Evolutionary conservation across 1,140 invertebrate genomes (phyloP).

Genomic region (Mercenaria mercenaria): DNA sequence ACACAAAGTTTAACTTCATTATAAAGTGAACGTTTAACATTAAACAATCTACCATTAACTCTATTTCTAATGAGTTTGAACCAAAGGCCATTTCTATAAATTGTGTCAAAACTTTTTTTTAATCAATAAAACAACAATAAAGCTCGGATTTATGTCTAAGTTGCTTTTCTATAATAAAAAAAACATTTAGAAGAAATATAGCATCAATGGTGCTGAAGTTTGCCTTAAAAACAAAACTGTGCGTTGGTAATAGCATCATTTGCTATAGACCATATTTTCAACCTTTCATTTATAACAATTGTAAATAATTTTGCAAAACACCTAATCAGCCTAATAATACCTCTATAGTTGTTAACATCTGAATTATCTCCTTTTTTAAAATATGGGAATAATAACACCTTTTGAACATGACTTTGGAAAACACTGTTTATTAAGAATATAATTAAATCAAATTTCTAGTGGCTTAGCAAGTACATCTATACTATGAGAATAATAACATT

Average conservation of each 20-base stretch:
- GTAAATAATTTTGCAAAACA: not conserved
- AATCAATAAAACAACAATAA: constrained; percentile 15
- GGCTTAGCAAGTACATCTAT: not conserved
- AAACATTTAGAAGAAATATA: constrained; percentile 1
- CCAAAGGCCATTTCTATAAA: not conserved
- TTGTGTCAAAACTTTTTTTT: not conserved
- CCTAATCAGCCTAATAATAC: not conserved
- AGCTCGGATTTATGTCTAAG: not conserved
- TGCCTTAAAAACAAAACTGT: constrained; percentile 1
- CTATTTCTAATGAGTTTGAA: not conserved
- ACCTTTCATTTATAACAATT: too few relatives aligned
- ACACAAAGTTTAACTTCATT: constrained; percentile 1
- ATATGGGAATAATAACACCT: too few relatives aligned
- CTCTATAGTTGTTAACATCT: not conserved
- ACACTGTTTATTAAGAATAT: too few relatives aligned
- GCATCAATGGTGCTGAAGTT: constrained; percentile 14
- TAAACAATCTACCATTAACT: constrained; percentile 1
- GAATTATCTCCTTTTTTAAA: too few relatives aligned
- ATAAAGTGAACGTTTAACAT: constrained; percentile 22
- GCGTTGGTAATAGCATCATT: too few relatives aligned
- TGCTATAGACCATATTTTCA: too few relatives aligned
- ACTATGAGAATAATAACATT: not conserved
- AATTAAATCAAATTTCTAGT: not conserved
- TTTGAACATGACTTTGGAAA: too few relatives aligned
- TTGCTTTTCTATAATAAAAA: too few relatives aligned